Base-by-base conservation (phyloP, 2,888 invertebrate species). In the Bembecia ichneumoniformis region DNA sequence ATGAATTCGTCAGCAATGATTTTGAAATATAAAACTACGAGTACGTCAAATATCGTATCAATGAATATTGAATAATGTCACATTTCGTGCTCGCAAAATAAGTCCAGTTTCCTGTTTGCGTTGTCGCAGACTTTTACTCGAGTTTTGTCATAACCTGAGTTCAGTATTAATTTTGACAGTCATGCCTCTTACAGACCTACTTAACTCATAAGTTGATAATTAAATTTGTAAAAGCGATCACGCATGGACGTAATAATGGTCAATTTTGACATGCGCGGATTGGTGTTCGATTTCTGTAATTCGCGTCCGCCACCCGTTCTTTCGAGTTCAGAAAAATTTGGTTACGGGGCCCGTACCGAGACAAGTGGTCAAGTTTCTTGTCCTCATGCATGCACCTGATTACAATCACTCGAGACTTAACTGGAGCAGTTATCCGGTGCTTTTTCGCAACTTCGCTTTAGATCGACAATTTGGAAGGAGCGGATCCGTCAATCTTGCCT, bases 321-420 rank as follows among this genome's bases (percentile, higher is more conserved):
- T 20, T 44, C 40, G 54, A 51, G 58, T 61, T 66, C 62, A 54
- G 50, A 46, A 34, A 49, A 50, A 50, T 53, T 61, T 51, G 54
- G 54, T 44, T 44, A 11, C 44, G 11, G n/a, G 40, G 40, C 17
- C 17, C 13, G 44, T 16, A 44, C 44, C 17, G 16, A 47, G 47
- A 52, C 47, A 43, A 43, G 47, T n/a, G n/a, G n/a, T 17, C 63
- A 56, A 52, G 64, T 68, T 70, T 67, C 11, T 17, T 16, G 44
- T 16, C 17, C 17, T 44, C 65, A 55, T 59, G 57, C 63, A 63
- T 58, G 57, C 63, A 63, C 58, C 58, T 61, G 60, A 60, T 64
- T 60, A 66, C 71, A 67, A 70, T 74, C 76, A 69, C 67, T 68
- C 64, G 63, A 63, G 68, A 70, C 64, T 64, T 66, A 78, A 74